Conservation (phyloP, 2,888 invertebrate genomes). For the Drosophila paramelanica region DNA sequence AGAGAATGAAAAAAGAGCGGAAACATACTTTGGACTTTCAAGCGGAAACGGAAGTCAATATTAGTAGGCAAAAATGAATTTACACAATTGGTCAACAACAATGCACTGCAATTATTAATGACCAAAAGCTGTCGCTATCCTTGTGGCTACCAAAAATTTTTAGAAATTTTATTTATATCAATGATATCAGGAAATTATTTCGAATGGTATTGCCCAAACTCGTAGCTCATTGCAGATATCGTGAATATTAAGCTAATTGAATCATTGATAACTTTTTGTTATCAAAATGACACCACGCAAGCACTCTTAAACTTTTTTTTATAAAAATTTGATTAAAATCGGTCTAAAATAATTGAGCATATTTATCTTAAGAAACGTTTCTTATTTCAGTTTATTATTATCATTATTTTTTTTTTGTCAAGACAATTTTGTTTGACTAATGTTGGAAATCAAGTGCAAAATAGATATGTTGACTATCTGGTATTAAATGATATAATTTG, state of each 20-base stretch:
- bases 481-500: background rate
- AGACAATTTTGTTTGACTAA: too few species aligned
- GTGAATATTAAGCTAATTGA: too few species aligned
- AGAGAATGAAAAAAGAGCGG: constrained; percentile 41
- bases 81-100: constrained; percentile 48
- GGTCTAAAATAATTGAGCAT: too few species aligned
- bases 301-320: too few species aligned
- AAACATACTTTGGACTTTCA: constrained; percentile 64
- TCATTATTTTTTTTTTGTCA: too few species aligned
- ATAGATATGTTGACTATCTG: background rate
- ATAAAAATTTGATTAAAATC: too few species aligned
- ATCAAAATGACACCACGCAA: too few species aligned
- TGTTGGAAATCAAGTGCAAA: background rate
- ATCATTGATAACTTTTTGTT: too few species aligned
- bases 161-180: constrained; percentile 47
- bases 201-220: constrained; percentile 44
- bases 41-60: constrained; percentile 79
- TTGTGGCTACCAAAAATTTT: constrained; percentile 31
- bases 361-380: too few species aligned
- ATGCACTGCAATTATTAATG: constrained; percentile 66
- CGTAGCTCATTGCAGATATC: background rate
- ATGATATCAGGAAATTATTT: constrained; percentile 69
- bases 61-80: constrained; percentile 74
- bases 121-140: constrained; percentile 51
- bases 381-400: too few species aligned